Evolutionary conservation across 1,140 invertebrate species (phyloP), one percentile per base, ranked within the genome.

Genomic region (Psix sp.): DNA sequence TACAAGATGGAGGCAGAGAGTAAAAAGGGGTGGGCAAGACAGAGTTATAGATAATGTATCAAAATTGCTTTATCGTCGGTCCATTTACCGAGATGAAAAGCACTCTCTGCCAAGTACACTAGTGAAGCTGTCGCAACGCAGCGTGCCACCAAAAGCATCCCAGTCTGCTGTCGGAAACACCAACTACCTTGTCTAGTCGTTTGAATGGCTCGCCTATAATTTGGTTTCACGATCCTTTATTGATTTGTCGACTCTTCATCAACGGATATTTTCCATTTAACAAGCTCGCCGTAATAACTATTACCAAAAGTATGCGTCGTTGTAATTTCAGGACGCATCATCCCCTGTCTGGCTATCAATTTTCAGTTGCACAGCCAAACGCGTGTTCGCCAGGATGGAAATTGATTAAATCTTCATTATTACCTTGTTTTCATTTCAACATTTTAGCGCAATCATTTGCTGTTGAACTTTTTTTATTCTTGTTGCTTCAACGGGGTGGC

Each of bases 21-120:
- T 42, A 18, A 38, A 26, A 38, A 33, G 57, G 20, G 40, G 35
- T n/a, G n/a, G 7, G 31, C 35, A 45, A 59, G 51, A 51, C 33
- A 39, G 63, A 83, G 77, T 80, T 83, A 84, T 84, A 84, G 81
- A 80, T 84, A 85, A 85, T 84, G 82, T 81, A 85, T 81, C 80
- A 82, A 85, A 86, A 86, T 86, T 85, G 84, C 84, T 86, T 84
- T 85, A 84, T 81, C 79, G 77, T 80, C 81, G 83, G 83, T 84
- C 84, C 84, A 84, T 85, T 85, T 85, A 85, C 83, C 70, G 74
- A 84, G 82, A 84, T 84, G 83, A 86, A 86, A 86, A 86, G 84
- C 84, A 85, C 83, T 84, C 82, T 83, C 79, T 84, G 83, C 80
- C 83, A 84, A 86, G 83, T 82, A 83, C 82, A 84, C 80, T 78